These are phyloP conservation scores for Pocota personata DNA, from an alignment of 2,888 invertebrate genomes.

Conservation along the genomic window DNA sequence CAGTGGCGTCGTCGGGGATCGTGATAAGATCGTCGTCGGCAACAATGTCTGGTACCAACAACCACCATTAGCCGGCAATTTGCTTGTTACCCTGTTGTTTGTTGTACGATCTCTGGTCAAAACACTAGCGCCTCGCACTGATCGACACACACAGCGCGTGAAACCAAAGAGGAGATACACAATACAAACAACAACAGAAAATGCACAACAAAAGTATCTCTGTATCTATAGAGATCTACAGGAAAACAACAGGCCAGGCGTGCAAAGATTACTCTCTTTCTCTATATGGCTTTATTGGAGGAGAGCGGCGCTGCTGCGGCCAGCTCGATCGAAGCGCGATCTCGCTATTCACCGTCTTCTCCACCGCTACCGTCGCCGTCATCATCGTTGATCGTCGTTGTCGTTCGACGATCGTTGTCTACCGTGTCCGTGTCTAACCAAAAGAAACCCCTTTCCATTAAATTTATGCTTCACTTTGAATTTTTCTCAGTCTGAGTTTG, in stretches of 20 bases:
- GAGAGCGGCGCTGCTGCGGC: slow-evolving; percentile 27
- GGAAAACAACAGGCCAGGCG: slow-evolving; percentile 21
- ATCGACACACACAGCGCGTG: slow-evolving; percentile 50
- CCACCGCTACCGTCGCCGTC: slow-evolving; percentile 42
- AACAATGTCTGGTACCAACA: slow-evolving; percentile 32
- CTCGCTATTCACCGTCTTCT: slow-evolving; percentile 28
- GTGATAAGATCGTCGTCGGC: slow-evolving; percentile 48
- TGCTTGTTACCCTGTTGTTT: slow-evolving; percentile 61
- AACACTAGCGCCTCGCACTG: slow-evolving; percentile 69
- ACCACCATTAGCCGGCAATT: slow-evolving; percentile 71
- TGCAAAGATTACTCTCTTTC: slow-evolving; percentile 69
- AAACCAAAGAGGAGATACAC: slow-evolving; percentile 36
- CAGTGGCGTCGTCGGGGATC: slow-evolving; percentile 22
- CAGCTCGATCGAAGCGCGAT: slow-evolving; percentile 40
- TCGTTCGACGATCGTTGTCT: slow-evolving; percentile 14
- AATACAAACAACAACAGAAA: slow-evolving; percentile 31
- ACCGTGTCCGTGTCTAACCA: slow-evolving; percentile 75
- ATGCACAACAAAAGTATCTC: slow-evolving; percentile 58
- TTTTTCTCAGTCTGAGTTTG: slow-evolving; percentile 81
- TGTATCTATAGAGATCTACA: slow-evolving; percentile 37
- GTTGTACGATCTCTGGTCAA: slow-evolving; percentile 62
- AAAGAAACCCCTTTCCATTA: slow-evolving; percentile 77
- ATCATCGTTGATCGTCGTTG: slow-evolving; percentile 7
- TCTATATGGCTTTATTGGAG: slow-evolving; percentile 45
- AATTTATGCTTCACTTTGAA: slow-evolving; percentile 79